Conservation (phyloP, 2,113 vertebrate species). For the Spea bombifrons region DNA sequence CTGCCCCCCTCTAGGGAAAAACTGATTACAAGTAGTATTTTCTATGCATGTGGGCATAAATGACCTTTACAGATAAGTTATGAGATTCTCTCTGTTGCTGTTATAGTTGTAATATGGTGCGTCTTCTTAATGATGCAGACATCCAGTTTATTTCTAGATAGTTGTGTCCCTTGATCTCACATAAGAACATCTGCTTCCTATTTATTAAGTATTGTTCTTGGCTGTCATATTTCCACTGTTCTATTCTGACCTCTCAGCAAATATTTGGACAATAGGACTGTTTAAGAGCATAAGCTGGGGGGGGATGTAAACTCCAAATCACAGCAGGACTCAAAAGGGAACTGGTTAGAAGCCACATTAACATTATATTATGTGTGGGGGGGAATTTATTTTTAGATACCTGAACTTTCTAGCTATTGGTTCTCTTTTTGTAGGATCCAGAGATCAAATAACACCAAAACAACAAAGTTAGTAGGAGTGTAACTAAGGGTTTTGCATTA, state of each 20-base stretch:
- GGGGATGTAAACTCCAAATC: background rate
- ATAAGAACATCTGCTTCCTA: constrained; percentile 41
- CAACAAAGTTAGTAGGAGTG: no score
- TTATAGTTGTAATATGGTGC: no score
- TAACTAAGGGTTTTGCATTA: no score
- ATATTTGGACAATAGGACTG: constrained; percentile 36
- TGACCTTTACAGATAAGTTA: no score
- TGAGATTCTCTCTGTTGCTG: no score
- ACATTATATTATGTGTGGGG: background rate
- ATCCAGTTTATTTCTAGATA: constrained; percentile 3
- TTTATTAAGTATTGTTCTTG: constrained; percentile 43
- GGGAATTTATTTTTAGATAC: background rate
- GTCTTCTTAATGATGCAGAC: background rate
- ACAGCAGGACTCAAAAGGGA: constrained; percentile 1
- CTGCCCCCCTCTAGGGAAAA: no score
- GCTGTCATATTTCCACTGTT: constrained; percentile 28
- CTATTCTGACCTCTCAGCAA: constrained; percentile 30
- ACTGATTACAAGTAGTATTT: no score
- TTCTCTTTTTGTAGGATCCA: no score
- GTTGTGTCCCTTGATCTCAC: constrained; percentile 24
- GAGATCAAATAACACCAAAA: no score
- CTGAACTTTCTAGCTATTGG: background rate
- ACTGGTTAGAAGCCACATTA: background rate
- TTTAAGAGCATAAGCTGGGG: constrained; percentile 18
- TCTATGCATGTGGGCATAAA: no score